Conservation (phyloP, 2,113 vertebrate species). For the Tauraco erythrolophus region DNA sequence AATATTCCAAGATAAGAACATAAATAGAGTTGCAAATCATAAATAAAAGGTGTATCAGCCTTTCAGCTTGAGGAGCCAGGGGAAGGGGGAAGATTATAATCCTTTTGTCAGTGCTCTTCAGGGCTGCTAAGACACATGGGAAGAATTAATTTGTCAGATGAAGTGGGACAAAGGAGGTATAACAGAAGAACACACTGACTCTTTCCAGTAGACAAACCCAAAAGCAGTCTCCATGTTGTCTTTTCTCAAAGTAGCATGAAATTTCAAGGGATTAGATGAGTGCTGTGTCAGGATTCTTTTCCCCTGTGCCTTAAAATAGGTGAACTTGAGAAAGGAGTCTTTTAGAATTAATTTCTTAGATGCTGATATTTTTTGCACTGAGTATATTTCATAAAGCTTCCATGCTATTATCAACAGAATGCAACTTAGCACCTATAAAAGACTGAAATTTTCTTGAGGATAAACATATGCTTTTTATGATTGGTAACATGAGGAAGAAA, state of each 20-base stretch:
- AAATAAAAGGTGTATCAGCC: neutral
- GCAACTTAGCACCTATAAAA: neutral
- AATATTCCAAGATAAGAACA: neutral
- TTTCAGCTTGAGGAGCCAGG: neutral
- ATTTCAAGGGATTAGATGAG: neutral
- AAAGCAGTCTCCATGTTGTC: neutral
- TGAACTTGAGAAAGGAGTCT: neutral
- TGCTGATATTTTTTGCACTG: neutral
- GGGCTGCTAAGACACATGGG: neutral
- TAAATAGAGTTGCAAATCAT: neutral
- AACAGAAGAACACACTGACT: neutral
- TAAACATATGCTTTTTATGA: neutral
- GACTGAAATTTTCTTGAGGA: rapidly evolving
- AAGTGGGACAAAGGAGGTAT: neutral
- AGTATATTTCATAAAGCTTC: neutral
- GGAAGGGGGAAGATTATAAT: neutral
- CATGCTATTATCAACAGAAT: neutral
- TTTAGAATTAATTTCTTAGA: neutral
- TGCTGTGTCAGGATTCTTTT: neutral
- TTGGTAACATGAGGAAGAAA: neutral
- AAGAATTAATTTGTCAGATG: neutral
- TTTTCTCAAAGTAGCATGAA: neutral
- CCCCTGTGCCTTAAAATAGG: neutral
- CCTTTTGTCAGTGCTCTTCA: neutral
- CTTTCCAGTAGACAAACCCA: neutral